Evolutionary conservation across 30 jellyfish, hydroid and myxozoan species (phyloP).

Genomic region (Phacellophora camtschatica): DNA sequence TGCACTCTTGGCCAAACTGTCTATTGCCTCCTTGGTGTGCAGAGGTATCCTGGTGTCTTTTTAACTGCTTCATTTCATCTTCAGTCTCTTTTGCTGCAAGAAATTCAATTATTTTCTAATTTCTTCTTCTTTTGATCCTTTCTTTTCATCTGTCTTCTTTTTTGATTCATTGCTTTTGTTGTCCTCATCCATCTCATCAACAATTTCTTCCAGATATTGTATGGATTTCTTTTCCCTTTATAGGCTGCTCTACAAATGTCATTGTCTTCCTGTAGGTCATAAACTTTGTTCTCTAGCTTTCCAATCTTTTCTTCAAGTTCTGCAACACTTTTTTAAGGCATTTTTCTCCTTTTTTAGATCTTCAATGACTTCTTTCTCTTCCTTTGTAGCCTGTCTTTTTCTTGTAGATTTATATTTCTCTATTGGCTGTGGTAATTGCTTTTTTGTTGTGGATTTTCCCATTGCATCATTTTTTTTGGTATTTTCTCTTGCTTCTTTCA

Average conservation of each 20-base stretch:
- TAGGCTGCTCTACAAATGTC: neutral
- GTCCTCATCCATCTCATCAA: neutral
- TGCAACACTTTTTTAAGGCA: neutral
- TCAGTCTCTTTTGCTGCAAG: neutral
- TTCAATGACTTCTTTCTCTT: neutral
- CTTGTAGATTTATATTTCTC: neutral
- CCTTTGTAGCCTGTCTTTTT: neutral
- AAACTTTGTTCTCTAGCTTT: neutral
- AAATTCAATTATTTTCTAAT: neutral
- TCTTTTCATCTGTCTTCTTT: neutral
- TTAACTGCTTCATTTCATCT: too few relatives aligned
- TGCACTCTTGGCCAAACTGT: too few relatives aligned
- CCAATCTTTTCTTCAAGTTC: neutral
- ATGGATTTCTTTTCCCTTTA: neutral
- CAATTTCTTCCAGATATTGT: neutral
- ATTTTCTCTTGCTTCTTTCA: neutral
- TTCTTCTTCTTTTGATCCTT: too few relatives aligned
- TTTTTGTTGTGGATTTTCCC: neutral
- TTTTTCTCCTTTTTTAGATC: neutral
- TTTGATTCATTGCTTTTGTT: neutral
- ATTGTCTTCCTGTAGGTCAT: neutral
- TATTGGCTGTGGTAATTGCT: neutral
- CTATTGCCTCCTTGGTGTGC: too few relatives aligned
- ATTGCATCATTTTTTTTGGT: neutral
- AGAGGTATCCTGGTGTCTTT: too few relatives aligned